Percentiles rank a stretch among this genome's conserved stretches.
Conservation (phyloP, 2,113 vertebrate genomes). For the Corythornis madagascariensis region DNA sequence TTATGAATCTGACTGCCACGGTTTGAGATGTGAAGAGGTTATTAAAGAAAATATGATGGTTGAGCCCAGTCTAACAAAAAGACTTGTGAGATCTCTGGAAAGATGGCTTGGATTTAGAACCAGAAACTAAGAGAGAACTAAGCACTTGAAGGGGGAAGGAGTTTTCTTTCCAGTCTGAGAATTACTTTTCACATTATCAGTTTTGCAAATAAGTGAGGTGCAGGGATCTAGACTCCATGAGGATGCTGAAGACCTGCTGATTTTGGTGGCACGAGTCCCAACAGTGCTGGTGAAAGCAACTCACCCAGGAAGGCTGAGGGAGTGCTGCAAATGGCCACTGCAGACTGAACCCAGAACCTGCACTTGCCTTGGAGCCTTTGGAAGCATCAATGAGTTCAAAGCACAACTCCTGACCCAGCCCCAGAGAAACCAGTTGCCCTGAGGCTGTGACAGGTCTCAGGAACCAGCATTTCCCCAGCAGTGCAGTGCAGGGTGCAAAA, state of each 20-base stretch:
- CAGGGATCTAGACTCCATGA: background rate
- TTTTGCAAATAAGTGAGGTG: background rate
- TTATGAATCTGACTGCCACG: background rate
- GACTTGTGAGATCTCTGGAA: background rate
- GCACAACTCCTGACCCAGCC: background rate
- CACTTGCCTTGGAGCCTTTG: background rate
- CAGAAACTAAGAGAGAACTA: background rate
- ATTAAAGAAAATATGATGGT: background rate
- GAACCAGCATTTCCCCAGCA: background rate
- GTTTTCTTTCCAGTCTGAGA: background rate
- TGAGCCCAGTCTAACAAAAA: background rate
- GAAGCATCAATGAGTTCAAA: fast-evolving
- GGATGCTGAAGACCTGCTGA: background rate
- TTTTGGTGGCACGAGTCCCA: background rate
- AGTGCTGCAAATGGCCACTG: background rate
- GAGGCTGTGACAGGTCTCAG: background rate
- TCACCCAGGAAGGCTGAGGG: background rate
- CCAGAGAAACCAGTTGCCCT: fast-evolving
- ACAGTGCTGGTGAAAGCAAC: background rate
- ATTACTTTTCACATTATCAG: background rate
- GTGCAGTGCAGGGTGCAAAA: background rate
- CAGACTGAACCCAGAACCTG: background rate
- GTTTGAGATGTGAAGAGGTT: background rate
- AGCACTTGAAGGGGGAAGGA: background rate
- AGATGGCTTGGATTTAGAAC: background rate